phyloP scores from a whole-genome alignment of 1,140 invertebrate genomes.

The Stegodyphus dumicola region DNA sequence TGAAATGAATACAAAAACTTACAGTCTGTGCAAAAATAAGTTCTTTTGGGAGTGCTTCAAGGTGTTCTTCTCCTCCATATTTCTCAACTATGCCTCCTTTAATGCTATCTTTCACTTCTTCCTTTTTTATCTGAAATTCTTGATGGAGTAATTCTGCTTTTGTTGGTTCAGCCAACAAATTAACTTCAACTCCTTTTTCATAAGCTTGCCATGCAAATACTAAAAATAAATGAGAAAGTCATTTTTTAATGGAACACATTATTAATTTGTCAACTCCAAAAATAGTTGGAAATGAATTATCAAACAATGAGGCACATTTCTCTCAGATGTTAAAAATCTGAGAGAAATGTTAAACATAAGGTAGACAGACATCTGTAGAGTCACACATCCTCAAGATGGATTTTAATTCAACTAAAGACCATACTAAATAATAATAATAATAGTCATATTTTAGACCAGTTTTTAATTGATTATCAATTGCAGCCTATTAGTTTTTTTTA shows the following conservation, averaged over 20 bases:
- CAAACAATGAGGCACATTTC: too few species aligned
- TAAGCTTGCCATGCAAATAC: conserved; percentile 99
- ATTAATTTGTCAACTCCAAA: background rate
- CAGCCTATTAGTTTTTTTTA: too few species aligned
- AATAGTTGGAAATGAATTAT: too few species aligned
- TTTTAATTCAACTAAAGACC: too few species aligned
- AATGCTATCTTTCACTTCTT: conserved; percentile 82
- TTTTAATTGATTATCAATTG: too few species aligned
- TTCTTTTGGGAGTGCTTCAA: conserved; percentile 85
- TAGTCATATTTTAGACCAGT: too few species aligned
- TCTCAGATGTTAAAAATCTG: too few species aligned
- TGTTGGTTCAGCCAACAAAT: conserved; percentile 96
- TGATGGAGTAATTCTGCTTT: conserved; percentile 92
- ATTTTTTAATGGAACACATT: background rate
- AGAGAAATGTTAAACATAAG: too few species aligned
- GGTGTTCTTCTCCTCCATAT: conserved; percentile 93
- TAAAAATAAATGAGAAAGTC: conserved; percentile 60
- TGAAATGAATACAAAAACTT: conserved; percentile 23
- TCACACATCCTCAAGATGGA: too few species aligned
- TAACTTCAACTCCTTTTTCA: conserved; percentile 93
- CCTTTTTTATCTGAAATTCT: conserved; percentile 90
- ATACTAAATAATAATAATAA: too few species aligned
- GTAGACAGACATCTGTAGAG: too few species aligned
- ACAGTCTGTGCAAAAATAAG: conserved; percentile 90
- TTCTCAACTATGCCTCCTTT: conserved; percentile 83